A percentile compares a stretch with the other conserved stretches of the same genome.
phyloP scores from a whole-genome alignment of 2,797 vertebrate species.

The Oreortyx pictus region DNA sequence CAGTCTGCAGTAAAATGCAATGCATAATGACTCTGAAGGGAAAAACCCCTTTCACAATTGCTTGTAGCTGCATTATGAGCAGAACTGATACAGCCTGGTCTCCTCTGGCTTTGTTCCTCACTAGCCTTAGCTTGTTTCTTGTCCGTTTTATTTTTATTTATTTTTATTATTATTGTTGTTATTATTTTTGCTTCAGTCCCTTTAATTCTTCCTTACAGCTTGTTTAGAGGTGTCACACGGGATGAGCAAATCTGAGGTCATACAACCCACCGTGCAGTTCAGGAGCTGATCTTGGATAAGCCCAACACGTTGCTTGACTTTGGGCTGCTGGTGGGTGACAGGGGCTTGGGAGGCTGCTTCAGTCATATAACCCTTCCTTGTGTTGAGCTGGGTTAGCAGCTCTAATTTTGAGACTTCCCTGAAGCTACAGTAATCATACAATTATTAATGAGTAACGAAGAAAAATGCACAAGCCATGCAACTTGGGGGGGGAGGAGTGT shows the following conservation, averaged over 20 bases:
- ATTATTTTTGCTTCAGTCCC: background rate
- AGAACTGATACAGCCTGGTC: background rate
- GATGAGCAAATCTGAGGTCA: background rate
- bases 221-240: background rate
- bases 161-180: too few relatives aligned
- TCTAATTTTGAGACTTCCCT: background rate
- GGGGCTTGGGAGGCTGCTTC: background rate
- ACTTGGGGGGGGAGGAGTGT: background rate
- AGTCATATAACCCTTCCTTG: background rate
- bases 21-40: background rate
- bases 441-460: constrained; percentile 19
- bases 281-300: background rate
- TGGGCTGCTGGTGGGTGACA: background rate
- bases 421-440: background rate
- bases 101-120: background rate
- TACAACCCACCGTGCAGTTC: fast-evolving
- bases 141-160: background rate
- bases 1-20: background rate
- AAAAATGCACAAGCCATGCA: background rate
- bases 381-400: background rate
- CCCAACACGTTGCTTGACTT: background rate
- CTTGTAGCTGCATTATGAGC: fast-evolving
- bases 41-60: background rate
- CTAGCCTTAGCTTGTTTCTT: background rate
- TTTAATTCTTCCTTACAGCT: background rate